Base-by-base conservation (phyloP, 2,113 vertebrate species). In the Caranx ignobilis region DNA sequence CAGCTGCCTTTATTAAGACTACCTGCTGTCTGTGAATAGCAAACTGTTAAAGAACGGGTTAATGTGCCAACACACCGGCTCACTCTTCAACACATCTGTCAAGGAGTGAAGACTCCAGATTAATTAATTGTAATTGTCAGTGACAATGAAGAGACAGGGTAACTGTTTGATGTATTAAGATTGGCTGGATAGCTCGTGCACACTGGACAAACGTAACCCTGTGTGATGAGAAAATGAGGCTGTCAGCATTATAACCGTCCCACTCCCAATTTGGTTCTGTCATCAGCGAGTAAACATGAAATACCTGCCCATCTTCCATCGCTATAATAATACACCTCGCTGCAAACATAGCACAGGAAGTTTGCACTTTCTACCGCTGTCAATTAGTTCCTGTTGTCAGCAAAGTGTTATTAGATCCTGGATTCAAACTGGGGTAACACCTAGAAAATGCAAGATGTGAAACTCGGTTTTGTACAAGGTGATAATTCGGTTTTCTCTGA, bases 101-200 rank as follows among this genome's bases (percentile, higher is more conserved):
- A 65, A 64, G 21, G 35, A 76, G 60, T 73, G 31, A 11, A 26
- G 60, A 61, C 19, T 56, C 12, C 6, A 3, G 13, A 34, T 55
- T 82, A 82, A 84, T 60, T 41, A 41, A 41, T 11, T 41, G 8
- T 54, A 60, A 79, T 61, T 77, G 60, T 66, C 64, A 59, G 57
- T 62, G 57, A 34, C 64, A 69, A 41, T 59, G 75, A 82, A 62
- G 1, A 48, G 69, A 60, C 55, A 35, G 52, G 56, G 73, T 73
- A 71, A 48, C 77, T 37, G 3, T 71, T 71, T 61, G 65, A 79
- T 77, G 41, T 78, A 60, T 84, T 67, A 74, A 71, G 48, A 45
- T 76, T 6, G 71, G 50, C 41, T 67, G 71, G 56, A 76, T 50
- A 12, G 63, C 43, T 73, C 19, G 35, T 15, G 9, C 54, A 43